A percentile compares a stretch with the other conserved stretches of the same genome.
phyloP scores from a whole-genome alignment of 2,888 invertebrate genomes.

The Tenthredo mesomela region DNA sequence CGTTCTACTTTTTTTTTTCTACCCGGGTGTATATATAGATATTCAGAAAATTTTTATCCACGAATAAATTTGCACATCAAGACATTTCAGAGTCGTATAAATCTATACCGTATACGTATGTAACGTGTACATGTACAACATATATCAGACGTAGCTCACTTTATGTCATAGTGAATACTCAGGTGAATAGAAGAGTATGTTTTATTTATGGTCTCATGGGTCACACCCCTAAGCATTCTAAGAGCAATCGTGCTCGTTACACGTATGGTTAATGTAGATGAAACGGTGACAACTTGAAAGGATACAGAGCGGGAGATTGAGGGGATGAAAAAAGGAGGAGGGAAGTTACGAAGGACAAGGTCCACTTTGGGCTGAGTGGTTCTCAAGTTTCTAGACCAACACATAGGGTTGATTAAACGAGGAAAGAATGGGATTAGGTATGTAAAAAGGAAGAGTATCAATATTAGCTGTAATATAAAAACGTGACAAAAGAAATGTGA shows the following conservation, averaged over 20 bases:
- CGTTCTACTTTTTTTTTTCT: background rate
- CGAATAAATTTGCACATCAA: slow-evolving; percentile 26
- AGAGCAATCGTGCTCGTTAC: background rate
- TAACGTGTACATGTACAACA: background rate
- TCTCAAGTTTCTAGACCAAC: slow-evolving; percentile 37
- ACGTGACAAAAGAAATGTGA: background rate
- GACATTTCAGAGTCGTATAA: slow-evolving; percentile 8
- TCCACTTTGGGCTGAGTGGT: slow-evolving; percentile 37
- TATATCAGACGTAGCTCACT: background rate
- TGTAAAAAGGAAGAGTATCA: background rate
- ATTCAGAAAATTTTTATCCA: background rate
- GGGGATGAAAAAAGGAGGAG: background rate
- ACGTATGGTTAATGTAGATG: slow-evolving; percentile 1
- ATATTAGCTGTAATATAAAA: background rate
- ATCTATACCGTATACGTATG: background rate
- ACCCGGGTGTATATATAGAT: background rate
- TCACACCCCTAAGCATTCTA: background rate
- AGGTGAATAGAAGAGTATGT: slow-evolving; percentile 15
- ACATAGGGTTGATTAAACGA: slow-evolving; percentile 44
- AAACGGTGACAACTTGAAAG: background rate
- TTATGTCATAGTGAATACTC: background rate
- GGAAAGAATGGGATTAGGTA: background rate
- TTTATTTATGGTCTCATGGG: background rate
- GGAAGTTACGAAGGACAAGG: slow-evolving; percentile 1
- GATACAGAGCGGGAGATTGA: background rate